Base-by-base conservation (phyloP, 1,140 invertebrate genomes). In the Bilobella aurantiaca region DNA sequence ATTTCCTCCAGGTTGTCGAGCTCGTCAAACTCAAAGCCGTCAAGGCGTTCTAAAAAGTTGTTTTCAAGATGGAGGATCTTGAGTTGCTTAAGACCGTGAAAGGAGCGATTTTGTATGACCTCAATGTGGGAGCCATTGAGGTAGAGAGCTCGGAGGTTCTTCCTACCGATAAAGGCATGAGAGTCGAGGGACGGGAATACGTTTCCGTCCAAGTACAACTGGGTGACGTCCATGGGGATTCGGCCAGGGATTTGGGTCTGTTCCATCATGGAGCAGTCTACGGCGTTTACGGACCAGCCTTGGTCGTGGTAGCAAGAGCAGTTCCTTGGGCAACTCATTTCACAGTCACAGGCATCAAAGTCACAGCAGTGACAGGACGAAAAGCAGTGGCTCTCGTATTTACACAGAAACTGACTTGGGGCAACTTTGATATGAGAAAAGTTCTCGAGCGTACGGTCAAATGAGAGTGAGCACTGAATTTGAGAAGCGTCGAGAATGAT, bases 251-350 rank as follows among this genome's bases (percentile, higher is more conserved):
- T 79, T 67, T 83, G 82, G 1, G 83, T 80, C 77, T 92, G 89
- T 58, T 85, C 85, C 30, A 86, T 83, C 53, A 79, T 82, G 8
- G 88, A 88, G 74, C 92, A 95, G 76, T 93, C 91, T 2, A 95
- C 91, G 31, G 94, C 87, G 77, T 95, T 95, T 12, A 90, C 89
- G 31, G 87, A 87, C 90, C 91, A 94, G 2, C 23, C 65, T 75
- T 91, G 88, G 77, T 94, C 91, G 74, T 94, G 89, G 78, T 91
- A 94, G 78, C 92, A 95, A 31, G 88, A 88, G 76, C 92, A 95
- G 74, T 92, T 89, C 57, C 83, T 84, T 25, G 92, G 92, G 74
- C 92, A 95, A 25, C 88, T 93, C 91, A 95, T 93, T 81, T 94
- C 90, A 79, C 91, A 95, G 75, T 95, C 80, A 77, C 92, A 95